A percentile compares a stretch with the other conserved stretches of the same genome.
Evolutionary conservation across 2,888 invertebrate species (phyloP).

Genomic region (Panorpa germanica): DNA sequence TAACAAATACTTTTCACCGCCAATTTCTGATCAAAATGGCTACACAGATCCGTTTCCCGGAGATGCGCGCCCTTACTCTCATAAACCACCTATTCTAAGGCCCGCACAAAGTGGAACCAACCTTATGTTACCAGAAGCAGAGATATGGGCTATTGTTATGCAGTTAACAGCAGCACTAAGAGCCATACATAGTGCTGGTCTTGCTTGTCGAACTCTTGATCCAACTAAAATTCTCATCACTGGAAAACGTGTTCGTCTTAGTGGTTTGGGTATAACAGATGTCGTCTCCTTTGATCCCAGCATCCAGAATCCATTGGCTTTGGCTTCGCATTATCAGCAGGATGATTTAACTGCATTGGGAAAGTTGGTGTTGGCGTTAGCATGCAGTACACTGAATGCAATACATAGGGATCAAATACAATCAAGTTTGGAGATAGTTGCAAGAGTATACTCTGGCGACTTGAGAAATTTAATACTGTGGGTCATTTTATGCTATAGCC

Average conservation of each 20-base stretch:
- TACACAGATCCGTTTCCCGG: conserved; percentile 64
- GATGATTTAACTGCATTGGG: conserved; percentile 88
- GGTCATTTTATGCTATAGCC: conserved; percentile 18
- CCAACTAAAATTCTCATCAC: conserved; percentile 79
- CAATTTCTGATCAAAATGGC: conserved; percentile 38
- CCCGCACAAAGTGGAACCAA: conserved; percentile 46
- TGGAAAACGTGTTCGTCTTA: conserved; percentile 60
- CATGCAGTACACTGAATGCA: conserved; percentile 82
- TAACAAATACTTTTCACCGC: conserved; percentile 59
- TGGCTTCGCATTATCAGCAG: conserved; percentile 54
- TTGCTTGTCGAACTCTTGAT: conserved; percentile 62
- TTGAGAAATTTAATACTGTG: conserved; percentile 87
- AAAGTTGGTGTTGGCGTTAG: conserved; percentile 74
- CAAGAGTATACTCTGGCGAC: conserved; percentile 82
- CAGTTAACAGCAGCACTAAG: conserved; percentile 88
- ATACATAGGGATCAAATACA: conserved; percentile 73
- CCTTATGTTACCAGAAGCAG: conserved; percentile 65
- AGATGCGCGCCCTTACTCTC: conserved; percentile 37
- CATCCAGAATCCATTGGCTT: conserved; percentile 39
- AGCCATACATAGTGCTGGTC: conserved; percentile 60
- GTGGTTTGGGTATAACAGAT: conserved; percentile 65
- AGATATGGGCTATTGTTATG: conserved; percentile 90
- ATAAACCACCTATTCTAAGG: conserved; percentile 60
- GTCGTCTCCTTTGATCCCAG: conserved; percentile 57
- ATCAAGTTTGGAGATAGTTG: conserved; percentile 74